A percentile compares a stretch with the other conserved stretches of the same genome.
phyloP scores from a whole-genome alignment of 2,888 invertebrate species.

The Ephialtes manifestator region DNA sequence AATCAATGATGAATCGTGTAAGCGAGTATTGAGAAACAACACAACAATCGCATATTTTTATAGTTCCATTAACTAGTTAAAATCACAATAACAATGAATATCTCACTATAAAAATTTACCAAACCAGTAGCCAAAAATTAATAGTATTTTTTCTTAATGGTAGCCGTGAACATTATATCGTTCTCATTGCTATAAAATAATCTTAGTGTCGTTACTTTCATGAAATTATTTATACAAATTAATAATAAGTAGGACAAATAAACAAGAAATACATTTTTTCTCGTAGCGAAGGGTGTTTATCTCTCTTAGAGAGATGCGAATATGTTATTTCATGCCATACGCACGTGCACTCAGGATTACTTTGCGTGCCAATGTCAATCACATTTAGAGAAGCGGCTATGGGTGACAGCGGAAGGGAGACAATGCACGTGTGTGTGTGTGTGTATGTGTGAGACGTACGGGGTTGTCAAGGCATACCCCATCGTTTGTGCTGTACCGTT shows the following conservation, averaged over 20 bases:
- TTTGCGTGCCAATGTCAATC: slow-evolving; percentile 27
- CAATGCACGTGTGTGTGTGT: neutral
- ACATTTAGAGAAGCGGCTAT: slow-evolving; percentile 3
- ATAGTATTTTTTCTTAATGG: too few species aligned
- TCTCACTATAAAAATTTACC: too few species aligned
- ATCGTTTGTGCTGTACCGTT: slow-evolving; percentile 21
- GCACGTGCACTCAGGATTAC: slow-evolving; percentile 20
- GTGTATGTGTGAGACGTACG: neutral
- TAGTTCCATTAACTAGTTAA: too few species aligned
- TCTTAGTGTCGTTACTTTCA: neutral
- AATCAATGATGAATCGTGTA: too few species aligned
- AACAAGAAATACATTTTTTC: neutral
- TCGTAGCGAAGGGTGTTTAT: neutral
- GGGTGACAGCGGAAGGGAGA: neutral
- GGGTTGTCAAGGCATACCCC: slow-evolving; percentile 42
- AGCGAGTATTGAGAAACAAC: too few species aligned
- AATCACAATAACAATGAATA: too few species aligned
- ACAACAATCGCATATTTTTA: too few species aligned
- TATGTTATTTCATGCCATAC: neutral
- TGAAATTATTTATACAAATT: neutral
- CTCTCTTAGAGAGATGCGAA: neutral
- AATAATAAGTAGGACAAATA: neutral
- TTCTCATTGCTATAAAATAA: too few species aligned
- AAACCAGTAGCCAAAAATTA: too few species aligned
- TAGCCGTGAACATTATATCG: too few species aligned